These are phyloP conservation scores for Plagodis dolabraria DNA, from an alignment of 2,888 invertebrate species.

Conservation along the genomic window DNA sequence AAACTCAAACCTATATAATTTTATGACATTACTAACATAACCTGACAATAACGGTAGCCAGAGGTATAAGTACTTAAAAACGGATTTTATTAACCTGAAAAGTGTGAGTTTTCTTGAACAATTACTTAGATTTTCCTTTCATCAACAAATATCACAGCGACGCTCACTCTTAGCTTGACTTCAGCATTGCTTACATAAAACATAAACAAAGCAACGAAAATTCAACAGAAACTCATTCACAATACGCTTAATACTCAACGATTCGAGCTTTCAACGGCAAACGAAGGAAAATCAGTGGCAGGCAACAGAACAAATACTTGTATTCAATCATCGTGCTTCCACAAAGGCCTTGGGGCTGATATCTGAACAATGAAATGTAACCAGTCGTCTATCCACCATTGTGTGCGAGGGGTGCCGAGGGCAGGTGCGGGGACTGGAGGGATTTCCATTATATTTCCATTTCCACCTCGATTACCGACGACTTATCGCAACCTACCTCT, in stretches of 20 bases:
- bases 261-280: conserved; percentile 74
- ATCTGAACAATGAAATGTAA: conserved; percentile 85
- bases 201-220: conserved; percentile 45
- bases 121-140: too few relatives aligned
- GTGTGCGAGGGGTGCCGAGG: conserved; percentile 60
- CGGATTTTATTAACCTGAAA: too few relatives aligned
- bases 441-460: conserved; percentile 84
- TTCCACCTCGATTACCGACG: conserved; percentile 81
- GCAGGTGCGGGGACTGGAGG: conserved; percentile 49
- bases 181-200: neutral
- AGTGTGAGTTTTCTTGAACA: too few relatives aligned
- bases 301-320: conserved; percentile 82
- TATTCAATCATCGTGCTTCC: conserved; percentile 82
- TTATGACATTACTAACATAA: too few relatives aligned
- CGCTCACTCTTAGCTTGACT: too few relatives aligned
- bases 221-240: conserved; percentile 56
- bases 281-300: conserved; percentile 77
- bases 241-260: conserved; percentile 68
- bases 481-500: conserved; percentile 83
- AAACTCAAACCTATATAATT: too few relatives aligned
- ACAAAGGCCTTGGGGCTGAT: conserved; percentile 82
- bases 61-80: too few relatives aligned
- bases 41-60: too few relatives aligned
- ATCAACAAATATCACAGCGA: too few relatives aligned
- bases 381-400: conserved; percentile 84